These are phyloP conservation scores for Patiria pectinifera DNA, from an alignment of 53 echinoderm and acorn worm genomes.

Conservation along the genomic window DNA sequence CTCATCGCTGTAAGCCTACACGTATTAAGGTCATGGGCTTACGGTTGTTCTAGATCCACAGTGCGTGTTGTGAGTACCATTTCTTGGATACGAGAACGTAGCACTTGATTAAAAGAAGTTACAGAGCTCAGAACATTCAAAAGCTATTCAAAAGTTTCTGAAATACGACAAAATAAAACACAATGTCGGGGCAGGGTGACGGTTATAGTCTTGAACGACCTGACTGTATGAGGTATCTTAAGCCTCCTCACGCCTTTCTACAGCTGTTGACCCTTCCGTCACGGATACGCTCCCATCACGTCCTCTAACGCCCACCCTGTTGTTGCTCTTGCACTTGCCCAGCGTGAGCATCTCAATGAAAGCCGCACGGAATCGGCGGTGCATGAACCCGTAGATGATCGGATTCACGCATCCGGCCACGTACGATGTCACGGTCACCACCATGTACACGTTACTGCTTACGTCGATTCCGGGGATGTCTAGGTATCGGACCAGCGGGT, in stretches of 20 bases:
- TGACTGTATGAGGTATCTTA: neutral
- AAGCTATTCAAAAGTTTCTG: too few relatives aligned
- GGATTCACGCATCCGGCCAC: constrained; percentile 63
- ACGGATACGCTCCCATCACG: constrained; percentile 26
- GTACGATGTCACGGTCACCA: constrained; percentile 43
- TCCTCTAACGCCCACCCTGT: constrained; percentile 27
- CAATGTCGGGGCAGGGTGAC: neutral
- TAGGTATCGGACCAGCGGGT: constrained; percentile 49
- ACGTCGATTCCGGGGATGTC: constrained; percentile 44
- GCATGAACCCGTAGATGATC: constrained; percentile 64
- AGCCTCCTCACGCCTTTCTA: neutral
- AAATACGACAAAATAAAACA: neutral
- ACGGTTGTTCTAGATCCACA: too few relatives aligned
- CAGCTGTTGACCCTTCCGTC: constrained; percentile 30
- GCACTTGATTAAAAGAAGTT: too few relatives aligned
- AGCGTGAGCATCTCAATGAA: constrained; percentile 65
- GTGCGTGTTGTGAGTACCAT: too few relatives aligned
- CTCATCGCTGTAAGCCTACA: too few relatives aligned
- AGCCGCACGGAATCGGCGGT: constrained; percentile 55
- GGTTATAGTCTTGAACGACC: neutral
- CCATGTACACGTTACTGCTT: constrained; percentile 59
- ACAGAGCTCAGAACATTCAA: too few relatives aligned
- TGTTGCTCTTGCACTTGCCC: constrained; percentile 34
- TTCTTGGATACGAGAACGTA: too few relatives aligned
- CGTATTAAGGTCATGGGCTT: too few relatives aligned